Evolutionary conservation across 2,888 invertebrate species (phyloP).

Genomic region (Poecilus cupreus): DNA sequence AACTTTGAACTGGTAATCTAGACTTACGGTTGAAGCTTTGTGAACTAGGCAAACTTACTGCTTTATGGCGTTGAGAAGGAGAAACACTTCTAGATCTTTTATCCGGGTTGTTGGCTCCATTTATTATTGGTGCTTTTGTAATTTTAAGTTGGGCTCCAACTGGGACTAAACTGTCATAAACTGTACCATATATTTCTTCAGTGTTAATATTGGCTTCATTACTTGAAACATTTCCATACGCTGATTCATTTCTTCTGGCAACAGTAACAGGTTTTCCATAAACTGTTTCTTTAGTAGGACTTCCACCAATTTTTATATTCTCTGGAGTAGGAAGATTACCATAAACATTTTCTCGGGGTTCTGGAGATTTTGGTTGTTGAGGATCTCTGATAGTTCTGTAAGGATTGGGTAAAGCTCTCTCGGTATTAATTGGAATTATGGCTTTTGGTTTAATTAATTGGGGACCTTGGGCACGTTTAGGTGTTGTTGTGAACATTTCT

Average conservation of each 20-base stretch:
- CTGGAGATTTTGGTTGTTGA: conserved; percentile 42
- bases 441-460: conserved; percentile 71
- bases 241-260: conserved; percentile 16
- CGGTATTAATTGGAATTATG: conserved; percentile 70
- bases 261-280: conserved; percentile 43
- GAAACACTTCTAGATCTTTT: conserved; percentile 55
- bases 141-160: conserved; percentile 54
- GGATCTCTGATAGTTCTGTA: conserved; percentile 65
- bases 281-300: conserved; percentile 24
- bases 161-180: conserved; percentile 66
- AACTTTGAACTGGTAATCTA: conserved; percentile 52
- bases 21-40: conserved; percentile 57
- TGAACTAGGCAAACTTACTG: conserved; percentile 34
- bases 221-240: conserved; percentile 7
- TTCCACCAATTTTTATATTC: not conserved
- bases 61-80: conserved; percentile 43
- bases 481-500: conserved; percentile 65
- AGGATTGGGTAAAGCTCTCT: conserved; percentile 70
- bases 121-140: conserved; percentile 46
- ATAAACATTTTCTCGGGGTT: conserved; percentile 34
- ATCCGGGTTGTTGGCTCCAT: conserved; percentile 45
- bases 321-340: conserved; percentile 32
- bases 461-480: conserved; percentile 68
- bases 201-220: conserved; percentile 53
- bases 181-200: conserved; percentile 69